phyloP scores from a whole-genome alignment of 2,797 vertebrate species.

The Vireo griseus region DNA sequence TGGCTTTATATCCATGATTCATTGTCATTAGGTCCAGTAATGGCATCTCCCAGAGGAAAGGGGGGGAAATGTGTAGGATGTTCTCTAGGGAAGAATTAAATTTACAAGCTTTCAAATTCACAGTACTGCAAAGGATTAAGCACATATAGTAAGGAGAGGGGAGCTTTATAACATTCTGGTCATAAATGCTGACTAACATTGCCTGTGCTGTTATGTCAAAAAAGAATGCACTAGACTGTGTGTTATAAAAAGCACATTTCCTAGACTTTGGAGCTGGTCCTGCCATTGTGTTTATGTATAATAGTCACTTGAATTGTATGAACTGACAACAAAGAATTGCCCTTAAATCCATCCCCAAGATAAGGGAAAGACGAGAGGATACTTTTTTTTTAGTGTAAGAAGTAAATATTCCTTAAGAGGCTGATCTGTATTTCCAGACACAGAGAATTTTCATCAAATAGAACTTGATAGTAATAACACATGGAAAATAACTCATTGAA shows the following conservation, averaged over 20 bases:
- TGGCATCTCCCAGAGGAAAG: not conserved
- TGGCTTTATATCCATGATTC: not conserved
- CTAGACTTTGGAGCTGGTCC: not conserved
- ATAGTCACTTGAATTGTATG: not conserved
- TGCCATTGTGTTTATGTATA: not conserved
- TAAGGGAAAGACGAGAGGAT: not conserved
- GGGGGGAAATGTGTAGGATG: not conserved
- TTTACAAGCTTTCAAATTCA: not conserved
- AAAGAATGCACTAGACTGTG: rapidly evolving
- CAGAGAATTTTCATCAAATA: not conserved
- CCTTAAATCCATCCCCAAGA: not conserved
- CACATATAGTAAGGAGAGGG: not conserved
- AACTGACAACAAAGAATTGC: not conserved
- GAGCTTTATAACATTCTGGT: not conserved
- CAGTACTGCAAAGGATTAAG: not conserved
- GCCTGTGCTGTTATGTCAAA: not conserved
- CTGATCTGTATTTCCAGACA: not conserved
- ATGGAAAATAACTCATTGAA: not conserved
- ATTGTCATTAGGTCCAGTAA: not conserved
- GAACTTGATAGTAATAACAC: not conserved
- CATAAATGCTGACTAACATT: not conserved
- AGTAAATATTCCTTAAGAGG: not conserved
- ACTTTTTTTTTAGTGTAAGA: not conserved
- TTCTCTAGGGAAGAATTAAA: not conserved
- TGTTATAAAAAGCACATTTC: not conserved